Evolutionary conservation across 2,797 vertebrate species (phyloP), one percentile per base, ranked within the genome.

Genomic region (Melanotaenia trifasciata): DNA sequence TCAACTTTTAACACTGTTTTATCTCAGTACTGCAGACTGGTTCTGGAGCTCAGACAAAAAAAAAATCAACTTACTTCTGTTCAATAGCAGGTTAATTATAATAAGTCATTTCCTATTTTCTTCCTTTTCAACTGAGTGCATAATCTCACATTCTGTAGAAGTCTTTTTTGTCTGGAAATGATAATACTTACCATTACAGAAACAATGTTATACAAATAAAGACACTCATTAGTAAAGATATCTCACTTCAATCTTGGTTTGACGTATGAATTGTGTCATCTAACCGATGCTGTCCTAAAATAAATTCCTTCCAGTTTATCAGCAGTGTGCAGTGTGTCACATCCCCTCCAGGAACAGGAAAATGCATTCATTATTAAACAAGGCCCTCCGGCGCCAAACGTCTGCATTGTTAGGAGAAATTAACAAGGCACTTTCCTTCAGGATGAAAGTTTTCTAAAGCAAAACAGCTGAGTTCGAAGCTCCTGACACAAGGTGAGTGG

Each of bases 331-430:
- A 76, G 45, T 70, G 74, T 74, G 70, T 89, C 71, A 85, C 67
- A 80, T 73, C 68, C 67, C 61, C 69, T 72, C 54, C 72, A 83
- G 83, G 74, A 84, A 86, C 58, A 71, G 71, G 72, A 84, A 90
- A 86, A 72, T 38, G 6, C 68, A 72, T 92, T 81, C 80, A 90
- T 91, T 89, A 92, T 93, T 93, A 87, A 93, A 81, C 58, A 78
- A 70, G 26, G 43, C 78, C 84, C 88, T 64, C 59, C 33, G 58
- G 88, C 73, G 40, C 59, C 33, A 14, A 63, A 57, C 40, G 62
- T 81, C 79, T 78, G 71, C 72, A 67, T 82, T 51, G 73, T 89
- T 89, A 85, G 77, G 32, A 57, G 86, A 94, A 93, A 94, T 94
- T 91, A 93, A 88, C 79, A 76, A 87, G 85, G 62, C 80, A 81